Evolutionary conservation across 2,113 vertebrate species (phyloP).

Genomic region (Motacilla alba): DNA sequence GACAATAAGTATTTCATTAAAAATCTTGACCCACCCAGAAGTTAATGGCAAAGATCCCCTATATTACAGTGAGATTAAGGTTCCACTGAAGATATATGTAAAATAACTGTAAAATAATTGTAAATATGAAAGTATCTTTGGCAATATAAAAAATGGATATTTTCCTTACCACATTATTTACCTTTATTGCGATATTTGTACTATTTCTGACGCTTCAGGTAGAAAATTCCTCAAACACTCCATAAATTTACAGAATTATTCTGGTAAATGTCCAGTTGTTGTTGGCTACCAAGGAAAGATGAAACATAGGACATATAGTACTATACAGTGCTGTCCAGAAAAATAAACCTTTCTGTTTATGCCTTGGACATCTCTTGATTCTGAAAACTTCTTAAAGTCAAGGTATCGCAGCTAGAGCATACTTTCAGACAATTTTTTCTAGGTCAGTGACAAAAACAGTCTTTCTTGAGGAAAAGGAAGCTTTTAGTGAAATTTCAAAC

Average conservation of each 20-base stretch:
- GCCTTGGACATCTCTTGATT: background rate
- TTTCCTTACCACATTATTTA: constrained; percentile 3
- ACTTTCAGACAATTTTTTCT: background rate
- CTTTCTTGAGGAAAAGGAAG: background rate
- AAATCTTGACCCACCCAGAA: background rate
- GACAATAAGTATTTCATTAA: background rate
- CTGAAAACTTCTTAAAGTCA: constrained; percentile 7
- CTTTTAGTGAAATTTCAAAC: background rate
- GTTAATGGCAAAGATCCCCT: background rate
- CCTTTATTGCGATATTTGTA: background rate
- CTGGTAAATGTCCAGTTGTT: background rate
- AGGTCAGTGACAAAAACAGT: background rate
- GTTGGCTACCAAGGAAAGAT: background rate
- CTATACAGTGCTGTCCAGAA: background rate
- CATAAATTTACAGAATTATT: constrained; percentile 22
- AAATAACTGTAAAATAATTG: background rate
- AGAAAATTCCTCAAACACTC: constrained; percentile 2
- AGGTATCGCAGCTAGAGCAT: background rate
- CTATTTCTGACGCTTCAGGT: background rate
- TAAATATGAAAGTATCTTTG: background rate
- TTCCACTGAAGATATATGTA: background rate
- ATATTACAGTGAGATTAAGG: background rate
- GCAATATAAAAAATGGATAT: background rate
- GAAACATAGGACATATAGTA: background rate
- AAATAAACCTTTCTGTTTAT: background rate